Evolutionary conservation across 2,113 vertebrate species (phyloP).

Genomic region (Elachura formosa): DNA sequence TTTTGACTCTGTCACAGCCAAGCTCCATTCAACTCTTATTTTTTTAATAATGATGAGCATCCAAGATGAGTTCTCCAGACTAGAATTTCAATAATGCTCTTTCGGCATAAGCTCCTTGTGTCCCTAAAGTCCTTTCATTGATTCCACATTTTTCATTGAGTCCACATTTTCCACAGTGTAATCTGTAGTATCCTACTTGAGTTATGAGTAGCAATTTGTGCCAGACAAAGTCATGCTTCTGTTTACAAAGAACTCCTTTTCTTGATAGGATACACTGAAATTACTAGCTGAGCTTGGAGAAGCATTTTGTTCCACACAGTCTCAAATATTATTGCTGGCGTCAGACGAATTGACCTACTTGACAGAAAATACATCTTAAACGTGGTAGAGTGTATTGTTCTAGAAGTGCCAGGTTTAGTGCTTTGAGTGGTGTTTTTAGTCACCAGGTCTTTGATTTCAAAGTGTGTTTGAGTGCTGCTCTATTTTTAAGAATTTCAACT

Average conservation of each 20-base stretch:
- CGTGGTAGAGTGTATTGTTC: background rate
- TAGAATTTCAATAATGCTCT: background rate
- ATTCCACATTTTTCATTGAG: background rate
- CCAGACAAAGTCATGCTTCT: background rate
- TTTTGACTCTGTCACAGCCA: background rate
- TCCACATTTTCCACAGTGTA: background rate
- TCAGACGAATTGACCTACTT: background rate
- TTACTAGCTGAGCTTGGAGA: background rate
- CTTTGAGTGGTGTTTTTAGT: background rate
- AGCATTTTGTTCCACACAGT: background rate
- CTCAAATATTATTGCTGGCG: background rate
- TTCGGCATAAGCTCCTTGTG: background rate
- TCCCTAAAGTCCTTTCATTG: background rate
- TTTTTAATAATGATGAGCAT: background rate
- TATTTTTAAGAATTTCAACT: background rate
- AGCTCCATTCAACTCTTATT: background rate
- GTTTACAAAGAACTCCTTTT: background rate
- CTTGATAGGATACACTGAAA: background rate
- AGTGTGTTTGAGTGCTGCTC: background rate
- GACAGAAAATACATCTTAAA: background rate
- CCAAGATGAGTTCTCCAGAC: background rate
- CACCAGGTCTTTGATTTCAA: background rate
- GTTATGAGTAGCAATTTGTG: background rate
- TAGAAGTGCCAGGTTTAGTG: background rate
- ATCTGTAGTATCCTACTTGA: background rate